These are phyloP conservation scores for Periophthalmus magnuspinnatus DNA, from an alignment of 2,797 vertebrate genomes.

Conservation along the genomic window DNA sequence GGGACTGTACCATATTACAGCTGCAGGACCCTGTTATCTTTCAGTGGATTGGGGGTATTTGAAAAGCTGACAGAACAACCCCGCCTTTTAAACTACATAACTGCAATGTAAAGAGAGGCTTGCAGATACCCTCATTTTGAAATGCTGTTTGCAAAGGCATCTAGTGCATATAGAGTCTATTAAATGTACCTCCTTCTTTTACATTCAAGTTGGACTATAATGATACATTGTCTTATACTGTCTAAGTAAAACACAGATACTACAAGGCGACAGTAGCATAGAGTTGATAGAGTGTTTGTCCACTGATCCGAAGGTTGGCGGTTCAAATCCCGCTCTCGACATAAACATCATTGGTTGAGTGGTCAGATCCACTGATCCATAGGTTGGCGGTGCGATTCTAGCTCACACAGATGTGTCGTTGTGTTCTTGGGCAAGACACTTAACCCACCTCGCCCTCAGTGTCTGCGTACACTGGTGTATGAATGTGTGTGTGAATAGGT, in stretches of 20 bases:
- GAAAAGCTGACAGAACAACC: conserved; percentile 35
- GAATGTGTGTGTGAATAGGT: no score
- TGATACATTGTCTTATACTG: background rate
- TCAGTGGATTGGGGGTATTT: conserved; percentile 29
- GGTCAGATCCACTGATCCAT: no score
- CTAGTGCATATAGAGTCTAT: conserved; percentile 23
- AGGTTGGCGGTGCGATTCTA: no score
- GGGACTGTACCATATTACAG: conserved; percentile 47
- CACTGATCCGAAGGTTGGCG: no score
- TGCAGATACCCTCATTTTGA: conserved; percentile 17
- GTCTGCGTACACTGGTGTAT: no score
- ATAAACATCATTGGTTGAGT: no score
- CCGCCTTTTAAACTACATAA: conserved; percentile 22
- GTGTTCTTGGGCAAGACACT: no score
- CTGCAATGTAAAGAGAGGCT: conserved; percentile 17
- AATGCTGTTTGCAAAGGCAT: conserved; percentile 5
- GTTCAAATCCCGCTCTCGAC: no score
- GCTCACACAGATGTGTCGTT: no score
- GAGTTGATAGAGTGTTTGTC: no score
- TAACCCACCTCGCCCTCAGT: no score
- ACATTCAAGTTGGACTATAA: background rate
- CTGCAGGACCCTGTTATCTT: conserved; percentile 41
- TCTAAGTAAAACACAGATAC: background rate
- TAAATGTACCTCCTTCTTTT: conserved; percentile 25
- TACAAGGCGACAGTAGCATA: no score